Evolutionary conservation across 1,140 invertebrate genomes (phyloP).

Genomic region (Zaprionus camerounensis): DNA sequence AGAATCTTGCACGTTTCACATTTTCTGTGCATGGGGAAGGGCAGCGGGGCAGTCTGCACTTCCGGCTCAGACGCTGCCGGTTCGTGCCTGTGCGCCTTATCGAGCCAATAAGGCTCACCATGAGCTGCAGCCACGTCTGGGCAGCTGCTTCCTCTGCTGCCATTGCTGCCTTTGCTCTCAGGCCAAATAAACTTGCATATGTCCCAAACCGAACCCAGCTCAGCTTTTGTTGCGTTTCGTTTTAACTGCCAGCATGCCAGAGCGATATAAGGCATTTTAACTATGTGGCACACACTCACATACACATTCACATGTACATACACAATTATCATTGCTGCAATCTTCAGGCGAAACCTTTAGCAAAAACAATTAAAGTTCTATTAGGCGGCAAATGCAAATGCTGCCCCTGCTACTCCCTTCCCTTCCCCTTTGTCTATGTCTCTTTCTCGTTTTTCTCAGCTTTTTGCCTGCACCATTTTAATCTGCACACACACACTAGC

Average conservation of each 20-base stretch:
- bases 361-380: conserved; percentile 80
- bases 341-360: conserved; percentile 47
- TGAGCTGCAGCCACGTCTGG: conserved; percentile 43
- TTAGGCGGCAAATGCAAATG: conserved; percentile 79
- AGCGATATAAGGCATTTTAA: conserved; percentile 22
- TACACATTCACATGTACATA: background rate
- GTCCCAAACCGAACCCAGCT: background rate
- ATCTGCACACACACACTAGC: conserved; percentile 15
- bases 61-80: conserved; percentile 7
- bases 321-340: conserved; percentile 8
- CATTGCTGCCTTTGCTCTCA: conserved; percentile 14
- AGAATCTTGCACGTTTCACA: conserved; percentile 64
- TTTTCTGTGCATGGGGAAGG: background rate
- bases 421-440: background rate
- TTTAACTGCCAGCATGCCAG: conserved; percentile 48
- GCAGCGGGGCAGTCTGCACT: conserved; percentile 14
- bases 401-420: background rate
- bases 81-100: conserved; percentile 68
- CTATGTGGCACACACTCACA: conserved; percentile 14
- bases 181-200: conserved; percentile 69
- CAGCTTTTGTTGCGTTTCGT: conserved; percentile 48
- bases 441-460: conserved; percentile 14
- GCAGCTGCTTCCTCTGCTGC: conserved; percentile 10
- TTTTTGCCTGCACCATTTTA: conserved; percentile 25
- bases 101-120: conserved; percentile 63